These are phyloP conservation scores for Ornithorhynchus anatinus DNA, from an alignment of 2,113 vertebrate species.

Conservation along the genomic window DNA sequence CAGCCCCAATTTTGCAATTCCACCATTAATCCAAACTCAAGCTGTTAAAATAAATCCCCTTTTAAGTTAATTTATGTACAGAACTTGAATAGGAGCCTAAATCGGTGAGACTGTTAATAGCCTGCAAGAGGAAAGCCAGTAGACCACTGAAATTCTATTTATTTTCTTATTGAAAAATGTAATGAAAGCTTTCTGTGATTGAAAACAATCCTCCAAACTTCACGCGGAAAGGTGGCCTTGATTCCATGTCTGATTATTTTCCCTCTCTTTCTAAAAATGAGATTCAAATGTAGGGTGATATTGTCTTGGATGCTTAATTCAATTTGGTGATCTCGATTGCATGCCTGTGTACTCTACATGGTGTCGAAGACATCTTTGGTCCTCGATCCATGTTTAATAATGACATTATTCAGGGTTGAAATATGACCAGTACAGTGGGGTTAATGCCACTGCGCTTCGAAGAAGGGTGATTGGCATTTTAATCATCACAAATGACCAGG, in stretches of 20 bases:
- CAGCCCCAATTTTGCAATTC: neutral
- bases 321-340: neutral
- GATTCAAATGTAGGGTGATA: neutral
- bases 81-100: neutral
- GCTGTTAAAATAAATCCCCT: neutral
- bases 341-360: neutral
- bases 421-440: neutral
- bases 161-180: neutral
- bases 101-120: neutral
- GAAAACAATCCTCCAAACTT: too few species aligned
- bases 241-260: too few species aligned
- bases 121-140: neutral
- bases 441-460: conserved; percentile 19
- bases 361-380: neutral
- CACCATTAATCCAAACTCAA: neutral
- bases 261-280: neutral
- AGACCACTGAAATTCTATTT: neutral
- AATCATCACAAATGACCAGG: conserved; percentile 9
- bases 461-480: conserved; percentile 45
- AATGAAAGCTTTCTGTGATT: neutral
- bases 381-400: conserved; percentile 29
- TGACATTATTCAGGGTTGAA: conserved; percentile 19
- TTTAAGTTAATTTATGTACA: neutral
- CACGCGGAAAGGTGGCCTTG: neutral
- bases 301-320: neutral